Conservation (phyloP, 2,797 vertebrate species). For the Peromyscus melanophrys region DNA sequence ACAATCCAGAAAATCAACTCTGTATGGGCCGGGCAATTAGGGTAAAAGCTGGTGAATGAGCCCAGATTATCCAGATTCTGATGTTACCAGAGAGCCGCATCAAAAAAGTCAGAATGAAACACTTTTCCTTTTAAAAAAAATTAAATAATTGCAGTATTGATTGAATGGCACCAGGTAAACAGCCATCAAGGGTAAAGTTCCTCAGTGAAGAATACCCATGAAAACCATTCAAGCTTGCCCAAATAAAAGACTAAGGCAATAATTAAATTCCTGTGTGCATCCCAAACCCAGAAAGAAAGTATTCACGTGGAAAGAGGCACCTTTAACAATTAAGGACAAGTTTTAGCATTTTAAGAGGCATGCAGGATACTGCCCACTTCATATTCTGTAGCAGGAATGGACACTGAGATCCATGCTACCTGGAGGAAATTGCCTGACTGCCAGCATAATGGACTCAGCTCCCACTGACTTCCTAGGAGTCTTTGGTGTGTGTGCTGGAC, state of each 20-base stretch:
- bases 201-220: not conserved
- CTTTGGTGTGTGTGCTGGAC: not conserved
- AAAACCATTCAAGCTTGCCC: constrained; percentile 63
- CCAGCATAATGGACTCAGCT: not conserved
- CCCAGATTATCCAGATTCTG: constrained; percentile 60
- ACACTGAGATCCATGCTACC: not conserved
- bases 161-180: constrained; percentile 25
- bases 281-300: not conserved
- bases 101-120: constrained; percentile 64
- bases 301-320: not conserved
- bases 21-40: constrained; percentile 60
- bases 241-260: constrained; percentile 8
- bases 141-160: constrained; percentile 16
- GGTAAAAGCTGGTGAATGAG: constrained; percentile 57
- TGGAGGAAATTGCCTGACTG: not conserved
- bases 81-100: constrained; percentile 39
- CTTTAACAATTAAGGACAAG: constrained; percentile 33
- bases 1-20: constrained; percentile 71
- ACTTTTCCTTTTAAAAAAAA: constrained; percentile 5
- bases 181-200: constrained; percentile 6
- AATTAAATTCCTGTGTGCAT: constrained; percentile 65
- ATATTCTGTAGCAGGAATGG: not conserved
- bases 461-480: not conserved
- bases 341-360: constrained; percentile 14
- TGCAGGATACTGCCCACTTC: not conserved